A percentile compares a stretch with the other conserved stretches of the same genome.
Evolutionary conservation across 2,888 invertebrate species (phyloP).

Genomic region (Caprella mutica): DNA sequence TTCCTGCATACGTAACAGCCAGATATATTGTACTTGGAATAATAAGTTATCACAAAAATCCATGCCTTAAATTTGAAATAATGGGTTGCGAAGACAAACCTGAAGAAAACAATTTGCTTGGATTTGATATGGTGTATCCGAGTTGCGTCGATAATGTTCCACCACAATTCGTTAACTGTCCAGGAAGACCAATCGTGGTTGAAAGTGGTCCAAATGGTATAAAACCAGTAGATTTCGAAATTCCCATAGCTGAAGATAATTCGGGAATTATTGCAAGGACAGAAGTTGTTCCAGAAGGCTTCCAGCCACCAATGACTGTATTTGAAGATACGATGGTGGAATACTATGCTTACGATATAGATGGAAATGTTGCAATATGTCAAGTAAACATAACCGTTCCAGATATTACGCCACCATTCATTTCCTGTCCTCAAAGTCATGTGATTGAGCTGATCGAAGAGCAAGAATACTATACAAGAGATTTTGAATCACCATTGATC

Average conservation of each 20-base stretch:
- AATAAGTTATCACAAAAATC: slow-evolving; percentile 92
- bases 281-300: slow-evolving; percentile 83
- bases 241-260: slow-evolving; percentile 88
- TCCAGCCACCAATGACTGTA: slow-evolving; percentile 72
- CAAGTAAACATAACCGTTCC: slow-evolving; percentile 91
- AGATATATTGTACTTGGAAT: slow-evolving; percentile 85
- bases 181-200: slow-evolving; percentile 79
- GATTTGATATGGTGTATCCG: slow-evolving; percentile 85
- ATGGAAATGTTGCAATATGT: slow-evolving; percentile 94
- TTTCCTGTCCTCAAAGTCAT: slow-evolving; percentile 86
- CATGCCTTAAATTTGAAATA: slow-evolving; percentile 87
- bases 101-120: slow-evolving; percentile 64
- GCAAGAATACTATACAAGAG: slow-evolving; percentile 78
- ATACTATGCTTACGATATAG: slow-evolving; percentile 93
- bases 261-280: slow-evolving; percentile 86
- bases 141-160: slow-evolving; percentile 93
- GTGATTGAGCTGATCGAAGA: slow-evolving; percentile 81
- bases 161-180: slow-evolving; percentile 91
- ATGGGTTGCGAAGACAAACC: slow-evolving; percentile 86
- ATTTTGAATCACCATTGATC: slow-evolving; percentile 67
- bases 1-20: slow-evolving; percentile 86
- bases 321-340: slow-evolving; percentile 86
- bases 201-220: slow-evolving; percentile 68
- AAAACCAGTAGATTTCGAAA: slow-evolving; percentile 79
- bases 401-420: slow-evolving; percentile 77